Evolutionary conservation across 2,113 vertebrate genomes (phyloP).

Genomic region (Spea bombifrons): DNA sequence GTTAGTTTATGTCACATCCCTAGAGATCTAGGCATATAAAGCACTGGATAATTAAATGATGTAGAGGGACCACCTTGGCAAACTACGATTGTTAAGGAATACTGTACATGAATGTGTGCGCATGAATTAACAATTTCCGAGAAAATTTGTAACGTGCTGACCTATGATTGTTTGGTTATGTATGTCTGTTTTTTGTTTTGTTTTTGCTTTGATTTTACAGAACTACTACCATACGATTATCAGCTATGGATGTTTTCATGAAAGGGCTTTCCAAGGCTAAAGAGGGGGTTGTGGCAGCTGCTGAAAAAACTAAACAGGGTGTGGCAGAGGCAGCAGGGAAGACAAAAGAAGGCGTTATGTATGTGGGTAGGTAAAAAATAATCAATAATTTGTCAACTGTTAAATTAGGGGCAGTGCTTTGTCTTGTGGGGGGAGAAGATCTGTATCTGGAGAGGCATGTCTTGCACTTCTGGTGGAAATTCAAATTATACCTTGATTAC

Average conservation of each 20-base stretch:
- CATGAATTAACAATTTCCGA: not conserved
- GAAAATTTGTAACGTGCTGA: not conserved
- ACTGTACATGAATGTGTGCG: not conserved
- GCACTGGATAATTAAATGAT: not conserved
- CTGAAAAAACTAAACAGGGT: constrained; percentile 86
- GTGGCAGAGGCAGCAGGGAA: constrained; percentile 82
- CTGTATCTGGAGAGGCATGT: too few relatives aligned
- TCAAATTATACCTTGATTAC: too few relatives aligned
- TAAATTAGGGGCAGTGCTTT: constrained; percentile 1
- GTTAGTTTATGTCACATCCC: not conserved
- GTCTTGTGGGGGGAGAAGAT: not conserved
- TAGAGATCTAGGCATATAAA: not conserved
- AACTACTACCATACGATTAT: constrained; percentile 49
- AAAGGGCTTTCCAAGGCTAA: constrained; percentile 83
- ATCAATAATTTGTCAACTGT: constrained; percentile 32
- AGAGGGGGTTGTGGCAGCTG: constrained; percentile 80
- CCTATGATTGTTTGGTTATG: too few relatives aligned
- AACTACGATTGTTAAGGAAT: not conserved
- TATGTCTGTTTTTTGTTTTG: not conserved
- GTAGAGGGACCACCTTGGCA: not conserved
- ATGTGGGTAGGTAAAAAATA: constrained; percentile 73
- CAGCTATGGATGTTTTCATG: constrained; percentile 78
- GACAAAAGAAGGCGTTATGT: constrained; percentile 84
- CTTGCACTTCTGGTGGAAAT: too few relatives aligned
- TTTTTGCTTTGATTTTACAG: constrained; percentile 11